Evolutionary conservation across 2,888 invertebrate genomes (phyloP), one percentile per base, ranked within the genome.

Genomic region (Athrips mouffetella): DNA sequence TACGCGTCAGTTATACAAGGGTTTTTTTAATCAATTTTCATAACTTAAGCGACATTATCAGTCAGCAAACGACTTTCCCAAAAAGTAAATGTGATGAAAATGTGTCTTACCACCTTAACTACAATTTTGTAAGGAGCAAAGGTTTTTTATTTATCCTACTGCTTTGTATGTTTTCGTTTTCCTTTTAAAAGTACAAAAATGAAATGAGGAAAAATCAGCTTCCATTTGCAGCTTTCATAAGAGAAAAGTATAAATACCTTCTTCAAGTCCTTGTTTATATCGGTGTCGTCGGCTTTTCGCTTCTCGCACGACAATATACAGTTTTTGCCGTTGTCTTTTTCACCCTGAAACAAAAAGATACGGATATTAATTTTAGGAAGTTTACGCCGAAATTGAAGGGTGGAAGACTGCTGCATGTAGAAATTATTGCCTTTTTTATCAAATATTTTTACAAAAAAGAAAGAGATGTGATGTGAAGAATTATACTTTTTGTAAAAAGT

Each of bases 181-280:
- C n/a, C n/a, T n/a, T n/a, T n/a, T n/a, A n/a, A n/a, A n/a, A n/a
- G n/a, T n/a, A n/a, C n/a, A n/a, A n/a, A n/a, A n/a, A n/a, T n/a
- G n/a, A n/a, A n/a, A n/a, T n/a, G n/a, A n/a, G n/a, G n/a, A n/a
- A n/a, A n/a, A n/a, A n/a, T n/a, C n/a, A n/a, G 3, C 7, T n/a
- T 10, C 27, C 27, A n/a, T 10, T 8, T 2, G 2, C n/a, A n/a
- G 7, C 27, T 7, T 8, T 2, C 1, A 3, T 23, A 7, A 1
- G 23, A 27, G 8, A 25, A 27, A 23, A 33, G 30, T 45, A 5
- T 16, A 11, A 81, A 77, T 83, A 95, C 95, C 93, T 95, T 96
- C 89, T 96, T 96, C 66, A 95, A 90, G 81, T 95, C 95, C 77
- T 95, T 95, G 73, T 93, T 93, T 60, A 93, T 92, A 58, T 95